Evolutionary conservation across 2,113 vertebrate species (phyloP).

Genomic region (Chamaea fasciata): DNA sequence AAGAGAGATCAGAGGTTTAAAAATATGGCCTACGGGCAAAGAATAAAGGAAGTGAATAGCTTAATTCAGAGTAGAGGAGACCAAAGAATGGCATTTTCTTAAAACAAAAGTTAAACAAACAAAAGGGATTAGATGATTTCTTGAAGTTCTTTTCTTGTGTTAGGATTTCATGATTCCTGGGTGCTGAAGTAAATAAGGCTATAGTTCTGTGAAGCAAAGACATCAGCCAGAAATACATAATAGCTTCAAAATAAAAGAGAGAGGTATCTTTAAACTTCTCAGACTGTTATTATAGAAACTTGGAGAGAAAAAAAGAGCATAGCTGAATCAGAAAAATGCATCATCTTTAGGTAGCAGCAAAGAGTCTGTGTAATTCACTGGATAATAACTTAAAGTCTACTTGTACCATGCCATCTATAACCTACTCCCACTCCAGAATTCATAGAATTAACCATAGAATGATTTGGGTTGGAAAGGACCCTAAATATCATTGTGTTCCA

Average conservation of each 20-base stretch:
- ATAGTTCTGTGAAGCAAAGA: neutral
- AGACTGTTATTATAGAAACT: neutral
- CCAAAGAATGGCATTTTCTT: neutral
- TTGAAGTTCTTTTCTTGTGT: neutral
- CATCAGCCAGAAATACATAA: neutral
- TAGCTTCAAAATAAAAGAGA: neutral
- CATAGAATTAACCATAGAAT: neutral
- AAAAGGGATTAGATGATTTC: neutral
- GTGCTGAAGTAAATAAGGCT: neutral
- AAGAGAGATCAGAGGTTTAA: neutral
- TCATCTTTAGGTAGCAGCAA: neutral
- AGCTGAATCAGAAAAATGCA: neutral
- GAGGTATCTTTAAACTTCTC: neutral
- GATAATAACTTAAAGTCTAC: neutral
- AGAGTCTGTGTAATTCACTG: neutral
- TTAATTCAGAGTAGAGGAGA: neutral
- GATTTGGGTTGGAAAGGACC: neutral
- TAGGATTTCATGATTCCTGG: neutral
- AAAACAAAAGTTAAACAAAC: conserved; percentile 14
- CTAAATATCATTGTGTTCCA: neutral
- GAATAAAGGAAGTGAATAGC: conserved; percentile 9
- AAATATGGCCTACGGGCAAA: neutral
- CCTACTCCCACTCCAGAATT: neutral
- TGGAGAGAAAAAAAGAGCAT: neutral
- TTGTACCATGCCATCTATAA: neutral